A percentile compares a stretch with the other conserved stretches of the same genome.
phyloP scores from a whole-genome alignment of 2,113 vertebrate species.

The Zootoca vivipara region DNA sequence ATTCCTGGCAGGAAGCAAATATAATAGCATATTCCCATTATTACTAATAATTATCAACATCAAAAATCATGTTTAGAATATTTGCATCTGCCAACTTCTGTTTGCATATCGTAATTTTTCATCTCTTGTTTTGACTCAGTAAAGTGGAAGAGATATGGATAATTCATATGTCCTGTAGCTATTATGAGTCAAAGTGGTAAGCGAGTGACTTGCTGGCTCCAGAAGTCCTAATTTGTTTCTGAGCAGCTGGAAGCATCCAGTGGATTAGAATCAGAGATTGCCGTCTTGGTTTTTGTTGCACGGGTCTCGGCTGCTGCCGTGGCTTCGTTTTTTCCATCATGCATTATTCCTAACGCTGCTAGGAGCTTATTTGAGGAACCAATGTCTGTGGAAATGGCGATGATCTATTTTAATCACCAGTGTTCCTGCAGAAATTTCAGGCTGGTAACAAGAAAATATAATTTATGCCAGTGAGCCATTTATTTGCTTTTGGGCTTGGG shows the following conservation, averaged over 20 bases:
- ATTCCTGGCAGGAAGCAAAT: constrained; percentile 45
- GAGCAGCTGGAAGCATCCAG: constrained; percentile 71
- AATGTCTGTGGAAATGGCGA: constrained; percentile 71
- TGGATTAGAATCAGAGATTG: constrained; percentile 56
- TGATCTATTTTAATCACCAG: constrained; percentile 71
- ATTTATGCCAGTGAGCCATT: constrained; percentile 42
- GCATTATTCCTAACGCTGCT: constrained; percentile 73
- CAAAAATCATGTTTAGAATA: constrained; percentile 47
- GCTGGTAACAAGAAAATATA: constrained; percentile 48
- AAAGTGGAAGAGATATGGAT: constrained; percentile 67
- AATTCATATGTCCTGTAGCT: constrained; percentile 73
- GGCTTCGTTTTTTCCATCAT: constrained; percentile 76
- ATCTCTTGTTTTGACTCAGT: constrained; percentile 71
- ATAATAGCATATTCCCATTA: constrained; percentile 56
- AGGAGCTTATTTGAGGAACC: constrained; percentile 68
- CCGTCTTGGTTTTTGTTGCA: constrained; percentile 67
- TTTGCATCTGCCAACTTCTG: constrained; percentile 54
- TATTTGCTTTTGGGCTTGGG: too few species aligned
- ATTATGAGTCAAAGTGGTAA: constrained; percentile 64
- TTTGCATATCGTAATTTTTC: constrained; percentile 65
- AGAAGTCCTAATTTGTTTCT: constrained; percentile 77
- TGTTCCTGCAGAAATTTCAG: constrained; percentile 71
- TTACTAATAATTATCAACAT: too few species aligned
- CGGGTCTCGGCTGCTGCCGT: constrained; percentile 74
- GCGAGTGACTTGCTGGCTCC: constrained; percentile 70